Evolutionary conservation across 2,888 invertebrate species (phyloP), one percentile per base, ranked within the genome.

Genomic region (Heliothis peltigera): DNA sequence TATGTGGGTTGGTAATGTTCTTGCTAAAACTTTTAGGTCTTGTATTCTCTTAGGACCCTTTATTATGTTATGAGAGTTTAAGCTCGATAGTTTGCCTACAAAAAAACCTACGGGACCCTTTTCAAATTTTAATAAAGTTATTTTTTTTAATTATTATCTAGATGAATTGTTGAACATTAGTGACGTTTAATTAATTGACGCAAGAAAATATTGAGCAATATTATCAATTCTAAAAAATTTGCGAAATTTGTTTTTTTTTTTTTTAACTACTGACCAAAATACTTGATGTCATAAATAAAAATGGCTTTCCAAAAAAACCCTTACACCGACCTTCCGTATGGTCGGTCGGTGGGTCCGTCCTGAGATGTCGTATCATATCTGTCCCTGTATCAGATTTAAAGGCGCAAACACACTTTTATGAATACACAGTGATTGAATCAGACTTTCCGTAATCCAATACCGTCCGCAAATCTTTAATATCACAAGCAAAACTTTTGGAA

Each of bases 371-470:
- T 19, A 25, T 46, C 39, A 32, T 64, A 17, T n/a, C n/a, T 39
- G 22, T 39, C 55, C 35, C 51, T 63, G 28, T 75, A 47, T 47
- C 44, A 17, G 51, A 75, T 72, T 59, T 35, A 32, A 64, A 59
- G 18, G 25, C n/a, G 35, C 18, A 71, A 56, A 60, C 42, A 12
- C 35, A 25, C 46, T 58, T 15, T 39, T 56, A 72, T 82, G 43
- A 63, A 58, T 59, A 59, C 22, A 18, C 48, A 59, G 35, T 19
- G 19, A 57, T 52, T 51, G 44, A 69, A 77, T 64, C 64, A 55
- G 57, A 63, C 32, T 80, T 75, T 71, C 75, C 65, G 75, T 80
- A 77, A 82, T 81, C 80, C 81, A 79, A 81, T 84, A 75, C 70
- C 76, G 66, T 64, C 66, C 54, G 49, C 56, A 39, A 79, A 82